phyloP scores from a whole-genome alignment of 37 sponge, comb jelly and placozoan genomes.

The Hormiphora californensis region DNA sequence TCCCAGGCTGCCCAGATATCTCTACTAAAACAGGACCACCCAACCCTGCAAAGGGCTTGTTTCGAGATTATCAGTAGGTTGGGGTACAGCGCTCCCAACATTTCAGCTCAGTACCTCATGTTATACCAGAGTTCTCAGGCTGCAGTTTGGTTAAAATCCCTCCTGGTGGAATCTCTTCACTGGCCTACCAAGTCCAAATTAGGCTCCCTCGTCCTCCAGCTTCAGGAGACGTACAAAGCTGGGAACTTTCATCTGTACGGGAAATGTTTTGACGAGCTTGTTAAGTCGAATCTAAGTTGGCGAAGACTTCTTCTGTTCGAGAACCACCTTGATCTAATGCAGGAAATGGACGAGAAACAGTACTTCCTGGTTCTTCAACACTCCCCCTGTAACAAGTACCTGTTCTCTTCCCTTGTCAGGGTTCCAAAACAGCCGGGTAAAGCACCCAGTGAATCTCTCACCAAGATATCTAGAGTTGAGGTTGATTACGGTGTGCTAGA shows the following conservation, averaged over 20 bases:
- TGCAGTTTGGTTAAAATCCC: slow-evolving; percentile 1
- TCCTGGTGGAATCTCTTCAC: slow-evolving; percentile 1
- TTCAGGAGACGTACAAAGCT: background rate
- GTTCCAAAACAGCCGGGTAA: slow-evolving; percentile 8
- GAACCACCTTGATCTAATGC: slow-evolving; percentile 33
- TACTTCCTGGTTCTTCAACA: slow-evolving; percentile 43
- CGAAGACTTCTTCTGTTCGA: slow-evolving; percentile 6
- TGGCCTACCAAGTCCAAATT: slow-evolving; percentile 21
- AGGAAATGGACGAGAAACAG: slow-evolving; percentile 37
- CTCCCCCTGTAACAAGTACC: slow-evolving; percentile 21
- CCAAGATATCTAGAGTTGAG: background rate
- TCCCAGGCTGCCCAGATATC: slow-evolving; percentile 19
- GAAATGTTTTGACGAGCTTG: slow-evolving; percentile 32
- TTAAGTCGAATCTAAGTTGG: slow-evolving; percentile 8
- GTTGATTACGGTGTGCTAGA: slow-evolving; percentile 21
- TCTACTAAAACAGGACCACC: slow-evolving; percentile 23
- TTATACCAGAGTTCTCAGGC: slow-evolving; percentile 25
- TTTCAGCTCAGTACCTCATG: slow-evolving; percentile 13
- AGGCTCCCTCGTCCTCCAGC: background rate
- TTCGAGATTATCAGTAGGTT: background rate
- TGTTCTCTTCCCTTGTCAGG: background rate
- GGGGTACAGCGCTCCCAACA: background rate
- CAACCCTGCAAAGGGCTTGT: background rate
- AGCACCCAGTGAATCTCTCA: background rate
- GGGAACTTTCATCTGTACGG: slow-evolving; percentile 15